phyloP scores from a whole-genome alignment of 2,888 invertebrate species.

The Dolomedes plantarius region DNA sequence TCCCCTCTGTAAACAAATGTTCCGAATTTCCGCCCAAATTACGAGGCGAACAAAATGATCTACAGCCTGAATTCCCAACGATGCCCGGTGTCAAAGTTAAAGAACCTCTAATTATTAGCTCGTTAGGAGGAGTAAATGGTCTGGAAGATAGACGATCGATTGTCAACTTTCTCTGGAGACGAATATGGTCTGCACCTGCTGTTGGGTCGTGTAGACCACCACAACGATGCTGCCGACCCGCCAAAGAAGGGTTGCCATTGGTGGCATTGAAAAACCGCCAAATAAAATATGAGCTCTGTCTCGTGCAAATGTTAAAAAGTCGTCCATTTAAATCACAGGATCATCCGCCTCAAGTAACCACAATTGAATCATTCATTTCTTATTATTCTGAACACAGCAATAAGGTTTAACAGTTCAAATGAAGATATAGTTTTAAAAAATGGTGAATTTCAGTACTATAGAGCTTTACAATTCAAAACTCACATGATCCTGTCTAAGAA shows the following conservation, averaged over 20 bases:
- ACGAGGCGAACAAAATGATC: slow-evolving; percentile 28
- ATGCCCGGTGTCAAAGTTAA: slow-evolving; percentile 37
- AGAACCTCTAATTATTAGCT: slow-evolving; percentile 42
- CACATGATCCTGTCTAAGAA: no score
- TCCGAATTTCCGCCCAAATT: slow-evolving; percentile 16
- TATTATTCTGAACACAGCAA: no score
- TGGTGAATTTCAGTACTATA: no score
- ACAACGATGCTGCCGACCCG: not conserved
- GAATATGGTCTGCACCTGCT: slow-evolving; percentile 33
- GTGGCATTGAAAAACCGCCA: no score
- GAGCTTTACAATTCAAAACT: no score
- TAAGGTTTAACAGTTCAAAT: no score
- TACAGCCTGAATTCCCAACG: slow-evolving; percentile 25
- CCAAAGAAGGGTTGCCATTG: not conserved
- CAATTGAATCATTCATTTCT: no score
- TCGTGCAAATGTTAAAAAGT: no score
- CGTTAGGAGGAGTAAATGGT: slow-evolving; percentile 34
- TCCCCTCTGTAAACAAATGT: slow-evolving; percentile 18
- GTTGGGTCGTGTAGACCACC: not conserved
- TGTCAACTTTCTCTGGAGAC: slow-evolving; percentile 24
- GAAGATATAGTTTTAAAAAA: no score
- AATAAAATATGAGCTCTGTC: no score
- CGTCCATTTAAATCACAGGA: no score
- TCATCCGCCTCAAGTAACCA: no score
- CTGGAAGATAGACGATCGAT: slow-evolving; percentile 35